Evolutionary conservation across 1,140 invertebrate species (phyloP).

Genomic region (Drosophila azteca): DNA sequence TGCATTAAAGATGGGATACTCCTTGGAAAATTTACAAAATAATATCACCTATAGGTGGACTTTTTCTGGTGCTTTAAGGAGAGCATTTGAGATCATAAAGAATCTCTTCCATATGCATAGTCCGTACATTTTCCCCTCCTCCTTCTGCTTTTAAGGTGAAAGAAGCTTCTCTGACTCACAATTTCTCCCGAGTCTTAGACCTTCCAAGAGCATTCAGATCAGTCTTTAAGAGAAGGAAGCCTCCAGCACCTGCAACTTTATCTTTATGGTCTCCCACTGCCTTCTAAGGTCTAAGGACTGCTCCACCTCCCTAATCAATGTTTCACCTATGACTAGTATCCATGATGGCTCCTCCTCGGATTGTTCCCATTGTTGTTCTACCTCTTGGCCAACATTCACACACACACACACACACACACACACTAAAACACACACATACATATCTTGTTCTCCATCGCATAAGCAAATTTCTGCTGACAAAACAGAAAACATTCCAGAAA

Average conservation of each 20-base stretch:
- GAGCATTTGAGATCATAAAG: too few relatives aligned
- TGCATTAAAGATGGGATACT: slow-evolving; percentile 11
- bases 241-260: too few relatives aligned
- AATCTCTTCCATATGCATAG: too few relatives aligned
- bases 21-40: too few relatives aligned
- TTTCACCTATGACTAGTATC: slow-evolving; percentile 1
- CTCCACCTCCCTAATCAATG: background rate
- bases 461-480: slow-evolving; percentile 80
- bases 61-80: too few relatives aligned
- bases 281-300: background rate
- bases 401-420: slow-evolving; percentile 32
- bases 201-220: too few relatives aligned
- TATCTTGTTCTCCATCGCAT: slow-evolving; percentile 33
- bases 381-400: slow-evolving; percentile 46
- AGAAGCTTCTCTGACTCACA: too few relatives aligned
- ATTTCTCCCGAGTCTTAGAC: too few relatives aligned
- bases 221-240: too few relatives aligned
- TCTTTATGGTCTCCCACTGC: background rate
- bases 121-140: too few relatives aligned
- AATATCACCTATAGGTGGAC: too few relatives aligned
- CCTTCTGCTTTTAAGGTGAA: too few relatives aligned
- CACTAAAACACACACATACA: slow-evolving; percentile 26
- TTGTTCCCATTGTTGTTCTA: slow-evolving; percentile 54
- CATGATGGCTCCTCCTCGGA: slow-evolving; percentile 17
- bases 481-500: slow-evolving; percentile 72